Evolutionary conservation across 2,113 vertebrate genomes (phyloP).

Genomic region (Vireo altiloquus): DNA sequence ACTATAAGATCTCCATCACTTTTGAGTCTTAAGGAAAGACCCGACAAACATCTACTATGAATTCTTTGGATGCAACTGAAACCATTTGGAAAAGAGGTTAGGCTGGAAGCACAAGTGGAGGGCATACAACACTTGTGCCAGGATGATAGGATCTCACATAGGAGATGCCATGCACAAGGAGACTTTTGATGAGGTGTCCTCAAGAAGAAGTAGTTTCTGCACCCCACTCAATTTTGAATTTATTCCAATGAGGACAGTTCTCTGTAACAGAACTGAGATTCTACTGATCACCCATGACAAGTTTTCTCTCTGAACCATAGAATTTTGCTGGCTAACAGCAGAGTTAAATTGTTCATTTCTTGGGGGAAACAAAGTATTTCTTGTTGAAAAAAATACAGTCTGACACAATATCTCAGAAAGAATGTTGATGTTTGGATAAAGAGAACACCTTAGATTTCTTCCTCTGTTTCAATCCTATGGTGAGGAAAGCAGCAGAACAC

Average conservation of each 20-base stretch:
- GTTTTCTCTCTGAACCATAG: neutral
- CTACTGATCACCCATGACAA: neutral
- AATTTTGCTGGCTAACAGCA: neutral
- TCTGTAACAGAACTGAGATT: neutral
- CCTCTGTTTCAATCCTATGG: neutral
- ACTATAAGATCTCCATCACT: neutral
- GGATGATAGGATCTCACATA: rapidly evolving
- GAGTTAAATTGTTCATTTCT: neutral
- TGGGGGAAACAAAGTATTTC: neutral
- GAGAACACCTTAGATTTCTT: neutral
- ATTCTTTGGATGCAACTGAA: neutral
- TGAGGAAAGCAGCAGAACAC: neutral
- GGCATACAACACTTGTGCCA: neutral
- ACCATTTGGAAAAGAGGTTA: neutral
- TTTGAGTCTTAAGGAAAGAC: neutral
- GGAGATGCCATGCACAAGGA: neutral
- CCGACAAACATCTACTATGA: neutral
- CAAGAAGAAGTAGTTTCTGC: neutral
- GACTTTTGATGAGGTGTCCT: neutral
- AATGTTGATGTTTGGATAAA: neutral
- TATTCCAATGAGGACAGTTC: neutral
- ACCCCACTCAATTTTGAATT: neutral
- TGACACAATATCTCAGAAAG: neutral
- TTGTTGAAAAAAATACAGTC: neutral
- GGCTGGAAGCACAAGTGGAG: neutral